These are phyloP conservation scores for Liolophura sinensis DNA, from an alignment of 1,140 invertebrate species.

Conservation along the genomic window DNA sequence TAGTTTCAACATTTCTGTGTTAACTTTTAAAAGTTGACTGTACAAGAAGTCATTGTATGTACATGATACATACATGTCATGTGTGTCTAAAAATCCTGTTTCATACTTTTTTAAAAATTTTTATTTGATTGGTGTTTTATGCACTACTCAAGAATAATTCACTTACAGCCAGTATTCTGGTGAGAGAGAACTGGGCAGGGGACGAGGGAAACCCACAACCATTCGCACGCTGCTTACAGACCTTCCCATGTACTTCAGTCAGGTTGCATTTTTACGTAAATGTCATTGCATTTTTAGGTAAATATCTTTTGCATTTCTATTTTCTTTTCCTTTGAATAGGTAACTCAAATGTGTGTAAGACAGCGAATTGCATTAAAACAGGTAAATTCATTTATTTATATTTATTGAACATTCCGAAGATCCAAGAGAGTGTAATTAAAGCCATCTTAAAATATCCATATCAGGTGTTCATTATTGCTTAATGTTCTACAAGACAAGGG, in stretches of 20 bases:
- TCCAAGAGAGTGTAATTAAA: not conserved
- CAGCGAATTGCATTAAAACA: constrained; percentile 36
- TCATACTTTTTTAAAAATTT: too few species aligned
- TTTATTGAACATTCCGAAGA: not conserved
- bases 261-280: not conserved
- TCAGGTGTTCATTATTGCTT: not conserved
- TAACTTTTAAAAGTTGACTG: too few species aligned
- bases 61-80: too few species aligned
- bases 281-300: not conserved
- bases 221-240: not conserved
- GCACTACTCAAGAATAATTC: too few species aligned
- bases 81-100: too few species aligned
- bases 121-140: too few species aligned
- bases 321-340: constrained; percentile 1
- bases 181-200: not conserved
- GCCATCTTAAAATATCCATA: not conserved
- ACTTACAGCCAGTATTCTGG: too few species aligned
- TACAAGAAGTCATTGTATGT: too few species aligned
- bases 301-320: constrained; percentile 5
- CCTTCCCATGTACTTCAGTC: constrained; percentile 1
- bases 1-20: too few species aligned
- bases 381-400: constrained; percentile 18
- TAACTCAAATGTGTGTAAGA: constrained; percentile 18
- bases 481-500: not conserved
- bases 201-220: not conserved